Percentiles rank a stretch among this genome's conserved stretches.
These are phyloP conservation scores for Phrynocephalus forsythii DNA, from an alignment of 2,797 vertebrate genomes.

Conservation along the genomic window DNA sequence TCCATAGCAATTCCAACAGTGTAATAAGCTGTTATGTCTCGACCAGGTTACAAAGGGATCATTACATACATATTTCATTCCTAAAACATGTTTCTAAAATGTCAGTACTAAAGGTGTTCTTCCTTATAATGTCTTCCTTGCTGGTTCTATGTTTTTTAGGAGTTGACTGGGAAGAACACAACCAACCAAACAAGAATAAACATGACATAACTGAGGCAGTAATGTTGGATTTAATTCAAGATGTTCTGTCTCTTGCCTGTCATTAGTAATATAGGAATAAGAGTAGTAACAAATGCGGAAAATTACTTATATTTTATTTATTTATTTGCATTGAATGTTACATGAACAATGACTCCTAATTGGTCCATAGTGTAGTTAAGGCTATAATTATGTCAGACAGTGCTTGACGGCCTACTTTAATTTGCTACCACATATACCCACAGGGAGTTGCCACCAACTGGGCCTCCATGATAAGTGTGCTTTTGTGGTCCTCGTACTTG, in stretches of 20 bases:
- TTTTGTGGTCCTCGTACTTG: neutral
- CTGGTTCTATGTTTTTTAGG: neutral
- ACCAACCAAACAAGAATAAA: neutral
- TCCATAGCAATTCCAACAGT: neutral
- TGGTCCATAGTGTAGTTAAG: neutral
- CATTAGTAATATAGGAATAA: neutral
- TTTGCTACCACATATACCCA: neutral
- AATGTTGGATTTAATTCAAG: neutral
- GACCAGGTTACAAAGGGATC: neutral
- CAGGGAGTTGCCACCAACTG: neutral
- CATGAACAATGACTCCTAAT: neutral
- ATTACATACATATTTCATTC: neutral
- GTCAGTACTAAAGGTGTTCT: too few species aligned
- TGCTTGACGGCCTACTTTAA: neutral
- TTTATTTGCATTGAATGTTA: neutral
- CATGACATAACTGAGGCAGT: neutral
- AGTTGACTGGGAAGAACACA: neutral
- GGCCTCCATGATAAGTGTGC: neutral
- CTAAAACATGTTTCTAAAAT: neutral
- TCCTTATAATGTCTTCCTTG: neutral
- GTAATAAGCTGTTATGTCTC: neutral
- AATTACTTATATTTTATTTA: neutral
- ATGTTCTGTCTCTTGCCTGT: neutral
- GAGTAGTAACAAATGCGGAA: neutral
- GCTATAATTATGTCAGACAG: neutral